Base-by-base conservation (phyloP, 1,140 invertebrate species). In the Rhagoletis pomonella region DNA sequence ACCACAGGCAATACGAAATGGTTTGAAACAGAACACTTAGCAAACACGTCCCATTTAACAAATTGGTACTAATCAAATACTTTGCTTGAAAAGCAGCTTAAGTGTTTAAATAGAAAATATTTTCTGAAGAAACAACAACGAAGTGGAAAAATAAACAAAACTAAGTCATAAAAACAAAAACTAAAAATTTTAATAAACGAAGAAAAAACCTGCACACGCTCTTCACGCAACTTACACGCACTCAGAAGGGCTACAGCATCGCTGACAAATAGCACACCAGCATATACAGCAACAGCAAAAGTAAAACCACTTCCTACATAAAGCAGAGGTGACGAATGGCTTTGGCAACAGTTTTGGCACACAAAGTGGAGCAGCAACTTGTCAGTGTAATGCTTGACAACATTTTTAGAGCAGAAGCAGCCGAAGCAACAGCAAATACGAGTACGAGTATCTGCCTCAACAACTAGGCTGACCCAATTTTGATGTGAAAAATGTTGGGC, bases 311-410 rank as follows among this genome's bases (percentile, higher is more conserved):
- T 29, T 29, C 29, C 29, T 29, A 29, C 29, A 5, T 50, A 81
- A 81, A 55, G 73, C 47, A n/a, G 29, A 58, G 19, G 73, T 81
- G 73, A 81, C 73, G 73, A 81, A 81, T 55, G 47, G 47, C 47
- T 55, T 81, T 29, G 29, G 73, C 69, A 55, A 55, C 17, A 81
- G 17, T 58, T 81, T 58, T 81, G 29, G 73, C 47, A 17, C 73
- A 81, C 73, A 55, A 81, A 81, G 73, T 81, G 73, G 73, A 81
- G 73, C 73, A 55, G 47, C 73, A 81, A 81, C 73, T 81, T 81
- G 73, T 81, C n/a, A 81, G 19, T 81, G 73, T 44, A 14, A 62
- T 14, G 60, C 60, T 14, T 4, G n/a, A 14, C 60, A 81, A 81
- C 17, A 81, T 81, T 55, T 81, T 81, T 19, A 81, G 73, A 81